A percentile compares a stretch with the other conserved stretches of the same genome.
Conservation (phyloP, 23 tunicate genomes). For the Diplosoma virens region DNA sequence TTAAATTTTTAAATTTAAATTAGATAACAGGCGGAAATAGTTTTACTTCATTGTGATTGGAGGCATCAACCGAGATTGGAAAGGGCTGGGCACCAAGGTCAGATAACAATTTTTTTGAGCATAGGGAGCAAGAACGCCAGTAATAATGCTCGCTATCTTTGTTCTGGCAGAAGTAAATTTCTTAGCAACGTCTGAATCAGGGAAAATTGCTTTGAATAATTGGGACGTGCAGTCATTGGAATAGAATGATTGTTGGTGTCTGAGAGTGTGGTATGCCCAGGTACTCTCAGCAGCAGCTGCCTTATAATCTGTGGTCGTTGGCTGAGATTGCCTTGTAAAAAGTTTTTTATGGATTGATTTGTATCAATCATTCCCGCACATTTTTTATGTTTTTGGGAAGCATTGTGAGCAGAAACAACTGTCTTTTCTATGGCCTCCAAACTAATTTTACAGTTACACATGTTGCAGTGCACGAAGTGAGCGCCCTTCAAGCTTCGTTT, state of each 20-base stretch:
- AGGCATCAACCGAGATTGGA: constrained; percentile 32
- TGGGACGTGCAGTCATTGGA: constrained; percentile 55
- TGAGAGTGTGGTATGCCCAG: constrained; percentile 55
- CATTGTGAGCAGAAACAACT: not conserved
- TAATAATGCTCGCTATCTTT: constrained; percentile 33
- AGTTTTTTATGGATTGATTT: not conserved
- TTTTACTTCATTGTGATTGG: constrained; percentile 28
- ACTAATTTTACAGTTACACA: constrained; percentile 5
- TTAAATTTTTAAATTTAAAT: too few relatives aligned
- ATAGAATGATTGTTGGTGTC: constrained; percentile 39
- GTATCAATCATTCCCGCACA: constrained; percentile 6
- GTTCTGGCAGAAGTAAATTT: constrained; percentile 40
- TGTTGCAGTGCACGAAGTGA: not conserved
- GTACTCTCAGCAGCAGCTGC: constrained; percentile 47
- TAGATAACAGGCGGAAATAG: constrained; percentile 44
- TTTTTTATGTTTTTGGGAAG: constrained; percentile 13
- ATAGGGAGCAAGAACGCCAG: constrained; percentile 53
- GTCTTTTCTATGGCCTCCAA: constrained; percentile 6
- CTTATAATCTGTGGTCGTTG: constrained; percentile 32
- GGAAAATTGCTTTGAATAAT: constrained; percentile 38
- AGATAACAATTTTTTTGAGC: constrained; percentile 29
- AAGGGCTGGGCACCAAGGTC: constrained; percentile 33
- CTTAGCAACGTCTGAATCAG: constrained; percentile 28
- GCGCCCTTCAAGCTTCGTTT: not conserved
- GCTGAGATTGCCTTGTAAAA: constrained; percentile 5